Evolutionary conservation across 1,140 invertebrate genomes (phyloP), one percentile per base, ranked within the genome.

Genomic region (Halesus radiatus): DNA sequence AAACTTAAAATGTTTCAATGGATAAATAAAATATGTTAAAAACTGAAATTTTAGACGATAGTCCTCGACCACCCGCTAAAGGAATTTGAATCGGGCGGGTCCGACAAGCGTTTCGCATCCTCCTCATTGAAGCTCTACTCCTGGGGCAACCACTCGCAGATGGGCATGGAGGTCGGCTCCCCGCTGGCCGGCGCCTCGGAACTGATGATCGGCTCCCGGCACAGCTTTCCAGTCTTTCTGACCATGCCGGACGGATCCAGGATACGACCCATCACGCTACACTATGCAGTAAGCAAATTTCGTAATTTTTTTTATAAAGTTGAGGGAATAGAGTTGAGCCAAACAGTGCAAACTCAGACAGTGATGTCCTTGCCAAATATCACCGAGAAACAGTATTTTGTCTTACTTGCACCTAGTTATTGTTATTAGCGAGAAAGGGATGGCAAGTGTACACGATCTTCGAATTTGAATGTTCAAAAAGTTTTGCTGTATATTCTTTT

Each of bases 211-310:
- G 83, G 80, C 23, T 37, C 70, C 18, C 68, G 66, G 75, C 64
- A 80, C 26, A 78, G 32, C 53, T 81, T 84, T 32, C 83, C 83
- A 8, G 56, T 84, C 32, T 82, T 80, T 26, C 22, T 84, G 7
- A 81, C 74, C 13, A 26, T 81, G 15, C 32, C 50, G 6, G 52
- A 66, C 0, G 76, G 74, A 16, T 26, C 79, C 54, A 16, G 45
- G 6, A 72, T 80, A 3, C 64, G 37, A 26, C 78, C 76, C n/a
- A 70, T 84, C 32, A 80, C 80, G 1, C 29, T 84, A 1, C 83
- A 84, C 56, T 82, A 84, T 75, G 74, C 73, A 22, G 83, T 84
- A 68, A 68, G 73, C 26, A 32, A 70, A 20, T 72, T 3, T 72
- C 18, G 5, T 3, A 3, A 29, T 37, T 37, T 6, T 4, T 37